Percentiles rank a stretch among this genome's conserved stretches.
Evolutionary conservation across 2,113 vertebrate genomes (phyloP).

Genomic region (Syngnathus floridae): DNA sequence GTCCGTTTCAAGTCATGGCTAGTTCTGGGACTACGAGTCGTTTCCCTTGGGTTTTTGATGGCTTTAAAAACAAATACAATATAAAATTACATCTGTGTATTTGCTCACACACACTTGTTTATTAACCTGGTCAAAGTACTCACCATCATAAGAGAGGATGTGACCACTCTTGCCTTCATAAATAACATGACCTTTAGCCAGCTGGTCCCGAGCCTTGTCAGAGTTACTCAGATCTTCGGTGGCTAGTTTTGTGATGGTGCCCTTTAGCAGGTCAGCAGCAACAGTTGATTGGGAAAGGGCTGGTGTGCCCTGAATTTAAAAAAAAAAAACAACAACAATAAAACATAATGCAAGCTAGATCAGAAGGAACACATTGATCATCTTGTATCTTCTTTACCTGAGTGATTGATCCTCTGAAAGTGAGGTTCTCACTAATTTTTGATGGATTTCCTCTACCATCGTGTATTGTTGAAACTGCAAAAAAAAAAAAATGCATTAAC

Average conservation of each 20-base stretch:
- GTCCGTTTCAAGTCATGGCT: slow-evolving; percentile 88
- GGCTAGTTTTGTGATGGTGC: slow-evolving; percentile 83
- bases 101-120: not conserved
- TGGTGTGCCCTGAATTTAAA: slow-evolving; percentile 80
- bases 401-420: slow-evolving; percentile 88
- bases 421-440: slow-evolving; percentile 79
- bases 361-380: accelerated
- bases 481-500: not conserved
- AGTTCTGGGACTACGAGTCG: slow-evolving; percentile 87
- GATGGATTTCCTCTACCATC: slow-evolving; percentile 82
- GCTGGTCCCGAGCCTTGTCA: slow-evolving; percentile 82
- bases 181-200: slow-evolving; percentile 91
- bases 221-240: slow-evolving; percentile 82
- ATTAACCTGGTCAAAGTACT: slow-evolving; percentile 32
- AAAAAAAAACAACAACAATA: not conserved
- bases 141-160: slow-evolving; percentile 91
- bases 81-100: not conserved
- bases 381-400: slow-evolving; percentile 71
- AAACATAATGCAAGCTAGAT: not conserved
- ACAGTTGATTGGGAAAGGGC: slow-evolving; percentile 83
- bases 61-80: slow-evolving; percentile 64
- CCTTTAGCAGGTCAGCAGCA: slow-evolving; percentile 85
- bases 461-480: slow-evolving; percentile 71
- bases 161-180: slow-evolving; percentile 96
- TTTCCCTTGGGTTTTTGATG: slow-evolving; percentile 92